phyloP scores from a whole-genome alignment of 2,797 vertebrate genomes.

The Helicolenus hilgendorfi region DNA sequence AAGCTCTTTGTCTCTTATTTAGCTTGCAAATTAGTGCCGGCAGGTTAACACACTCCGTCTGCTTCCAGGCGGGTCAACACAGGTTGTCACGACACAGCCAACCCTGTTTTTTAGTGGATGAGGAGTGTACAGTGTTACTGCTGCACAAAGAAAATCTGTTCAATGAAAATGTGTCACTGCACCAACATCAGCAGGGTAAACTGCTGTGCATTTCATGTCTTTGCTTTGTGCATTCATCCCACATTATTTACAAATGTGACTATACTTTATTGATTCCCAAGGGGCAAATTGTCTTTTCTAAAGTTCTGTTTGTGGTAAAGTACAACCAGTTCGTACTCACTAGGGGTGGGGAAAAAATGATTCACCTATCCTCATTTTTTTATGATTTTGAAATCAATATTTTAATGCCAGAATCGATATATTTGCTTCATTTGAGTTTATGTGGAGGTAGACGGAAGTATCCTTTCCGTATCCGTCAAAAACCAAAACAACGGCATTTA shows the following conservation, averaged over 20 bases:
- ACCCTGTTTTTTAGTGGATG: background rate
- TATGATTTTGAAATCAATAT: too few species aligned
- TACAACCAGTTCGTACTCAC: background rate
- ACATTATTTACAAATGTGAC: background rate
- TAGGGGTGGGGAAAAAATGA: too few species aligned
- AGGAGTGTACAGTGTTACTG: background rate
- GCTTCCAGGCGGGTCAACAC: background rate
- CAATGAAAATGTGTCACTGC: background rate
- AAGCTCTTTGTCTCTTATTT: constrained; percentile 29
- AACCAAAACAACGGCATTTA: too few species aligned
- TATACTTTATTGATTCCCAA: background rate
- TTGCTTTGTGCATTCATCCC: background rate
- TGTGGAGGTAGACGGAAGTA: too few species aligned
- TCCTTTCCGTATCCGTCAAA: too few species aligned
- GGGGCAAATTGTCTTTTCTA: background rate
- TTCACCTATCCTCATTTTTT: too few species aligned
- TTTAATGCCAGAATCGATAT: too few species aligned
- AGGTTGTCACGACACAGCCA: background rate
- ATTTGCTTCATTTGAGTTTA: too few species aligned
- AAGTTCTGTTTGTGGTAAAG: background rate
- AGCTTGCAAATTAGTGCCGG: constrained; percentile 40
- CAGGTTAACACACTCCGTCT: background rate
- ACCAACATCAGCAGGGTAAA: too few species aligned
- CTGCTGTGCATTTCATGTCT: background rate
- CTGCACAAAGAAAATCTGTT: background rate